Conservation (phyloP, 2,797 vertebrate species). For the Lutjanus argentimaculatus region DNA sequence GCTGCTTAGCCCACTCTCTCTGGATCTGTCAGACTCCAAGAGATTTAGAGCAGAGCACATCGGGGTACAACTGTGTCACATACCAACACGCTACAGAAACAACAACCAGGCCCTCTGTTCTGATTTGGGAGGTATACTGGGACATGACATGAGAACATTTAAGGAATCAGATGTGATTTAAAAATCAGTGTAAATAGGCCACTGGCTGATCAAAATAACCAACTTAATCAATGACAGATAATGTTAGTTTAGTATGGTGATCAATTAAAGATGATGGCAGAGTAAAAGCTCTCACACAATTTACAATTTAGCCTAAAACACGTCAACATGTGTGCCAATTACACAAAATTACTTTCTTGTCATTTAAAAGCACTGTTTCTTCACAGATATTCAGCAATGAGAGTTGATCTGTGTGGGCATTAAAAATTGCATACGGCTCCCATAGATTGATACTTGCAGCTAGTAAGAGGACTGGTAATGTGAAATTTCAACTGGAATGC, state of each 20-base stretch:
- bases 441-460: neutral
- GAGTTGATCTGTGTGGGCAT: neutral
- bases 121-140: neutral
- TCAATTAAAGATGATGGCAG: neutral
- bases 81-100: conserved; percentile 21
- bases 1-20: conserved; percentile 24
- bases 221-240: neutral
- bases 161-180: neutral
- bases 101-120: neutral
- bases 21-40: conserved; percentile 12
- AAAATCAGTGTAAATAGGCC: neutral
- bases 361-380: neutral
- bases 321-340: neutral
- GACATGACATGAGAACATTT: neutral
- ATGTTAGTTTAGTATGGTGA: neutral
- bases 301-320: neutral
- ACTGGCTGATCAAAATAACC: neutral
- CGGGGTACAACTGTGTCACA: conserved; percentile 35
- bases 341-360: neutral
- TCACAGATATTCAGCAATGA: neutral
- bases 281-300: neutral
- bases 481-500: no score
- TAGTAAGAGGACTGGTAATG: no score
- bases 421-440: neutral
- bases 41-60: conserved; percentile 22